Conservation (phyloP, 2,888 invertebrate genomes). For the Piscicola geometra region DNA sequence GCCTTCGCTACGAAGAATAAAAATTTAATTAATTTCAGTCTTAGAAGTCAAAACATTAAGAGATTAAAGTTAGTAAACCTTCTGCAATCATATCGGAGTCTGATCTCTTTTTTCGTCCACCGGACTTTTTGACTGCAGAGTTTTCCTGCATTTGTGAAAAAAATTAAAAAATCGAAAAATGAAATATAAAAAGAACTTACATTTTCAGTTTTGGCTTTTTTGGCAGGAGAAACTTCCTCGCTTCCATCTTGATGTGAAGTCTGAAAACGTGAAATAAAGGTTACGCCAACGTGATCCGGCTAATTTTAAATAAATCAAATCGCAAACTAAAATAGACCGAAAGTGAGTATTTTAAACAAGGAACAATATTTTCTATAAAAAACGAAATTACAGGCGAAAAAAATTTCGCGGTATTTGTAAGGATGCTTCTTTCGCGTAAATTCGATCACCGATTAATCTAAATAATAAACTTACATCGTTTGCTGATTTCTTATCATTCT, state of each 20-base stretch:
- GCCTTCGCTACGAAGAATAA: slow-evolving; percentile 37
- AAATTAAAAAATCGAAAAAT: neutral
- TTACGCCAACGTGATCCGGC: too few relatives aligned
- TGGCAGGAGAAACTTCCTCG: slow-evolving; percentile 20
- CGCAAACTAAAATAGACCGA: neutral
- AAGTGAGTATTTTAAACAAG: neutral
- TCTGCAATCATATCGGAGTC: slow-evolving; percentile 33
- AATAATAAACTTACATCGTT: slow-evolving; percentile 20
- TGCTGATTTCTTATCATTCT: slow-evolving; percentile 21
- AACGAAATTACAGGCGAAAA: neutral
- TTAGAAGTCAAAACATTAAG: neutral
- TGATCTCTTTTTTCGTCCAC: slow-evolving; percentile 26
- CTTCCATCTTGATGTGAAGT: slow-evolving; percentile 2
- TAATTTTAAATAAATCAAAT: too few relatives aligned
- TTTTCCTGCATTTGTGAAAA: slow-evolving; percentile 17
- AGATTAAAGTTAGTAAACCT: too few relatives aligned
- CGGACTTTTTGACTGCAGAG: slow-evolving; percentile 20
- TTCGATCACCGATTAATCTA: neutral
- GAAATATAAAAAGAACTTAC: neutral
- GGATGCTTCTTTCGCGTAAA: slow-evolving; percentile 1
- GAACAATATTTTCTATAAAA: neutral
- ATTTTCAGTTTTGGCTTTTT: slow-evolving; percentile 21
- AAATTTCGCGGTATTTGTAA: neutral
- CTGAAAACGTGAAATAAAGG: neutral
- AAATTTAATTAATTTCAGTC: neutral